Evolutionary conservation across 92 coral and sea anemone species (phyloP).

Genomic region (Plumapathes pennacea): DNA sequence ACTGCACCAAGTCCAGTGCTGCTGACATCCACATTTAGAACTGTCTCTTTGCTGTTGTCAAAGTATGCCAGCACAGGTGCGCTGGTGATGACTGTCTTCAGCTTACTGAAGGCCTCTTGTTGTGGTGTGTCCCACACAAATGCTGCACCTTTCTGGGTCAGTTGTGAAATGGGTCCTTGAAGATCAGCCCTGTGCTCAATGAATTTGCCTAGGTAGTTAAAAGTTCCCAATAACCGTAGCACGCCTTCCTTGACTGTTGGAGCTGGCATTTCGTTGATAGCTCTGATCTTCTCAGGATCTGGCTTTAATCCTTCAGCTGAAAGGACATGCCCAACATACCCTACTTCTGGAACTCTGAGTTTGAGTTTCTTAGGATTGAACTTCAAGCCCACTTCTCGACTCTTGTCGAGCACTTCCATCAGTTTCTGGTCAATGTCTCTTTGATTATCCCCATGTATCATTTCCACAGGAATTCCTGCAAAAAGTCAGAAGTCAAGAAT

Average conservation of each 20-base stretch:
- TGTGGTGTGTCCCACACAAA: conserved; percentile 42
- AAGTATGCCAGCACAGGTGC: conserved; percentile 37
- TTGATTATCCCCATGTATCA: conserved; percentile 17
- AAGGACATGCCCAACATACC: conserved; percentile 37
- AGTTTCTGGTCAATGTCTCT: conserved; percentile 18
- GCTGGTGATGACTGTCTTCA: conserved; percentile 15
- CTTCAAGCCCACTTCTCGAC: conserved; percentile 31
- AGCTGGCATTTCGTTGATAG: conserved; percentile 34
- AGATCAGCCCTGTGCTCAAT: conserved; percentile 44
- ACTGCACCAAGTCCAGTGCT: conserved; percentile 48
- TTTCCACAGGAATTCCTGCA: conserved; percentile 30
- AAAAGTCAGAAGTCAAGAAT: too few species aligned
- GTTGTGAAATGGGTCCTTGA: conserved; percentile 33
- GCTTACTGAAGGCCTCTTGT: conserved; percentile 23
- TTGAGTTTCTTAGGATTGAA: conserved; percentile 30
- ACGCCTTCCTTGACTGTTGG: conserved; percentile 55
- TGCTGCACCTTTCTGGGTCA: conserved; percentile 19
- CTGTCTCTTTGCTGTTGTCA: conserved; percentile 12
- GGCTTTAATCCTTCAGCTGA: conserved; percentile 35
- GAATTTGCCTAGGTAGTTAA: conserved; percentile 48
- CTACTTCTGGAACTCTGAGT: conserved; percentile 29
- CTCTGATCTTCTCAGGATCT: conserved; percentile 38
- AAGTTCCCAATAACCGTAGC: conserved; percentile 18
- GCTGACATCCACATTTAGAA: conserved; percentile 42
- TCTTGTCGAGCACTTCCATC: conserved; percentile 5